These are phyloP conservation scores for Vireo griseus DNA, from an alignment of 2,797 vertebrate species.

Conservation along the genomic window DNA sequence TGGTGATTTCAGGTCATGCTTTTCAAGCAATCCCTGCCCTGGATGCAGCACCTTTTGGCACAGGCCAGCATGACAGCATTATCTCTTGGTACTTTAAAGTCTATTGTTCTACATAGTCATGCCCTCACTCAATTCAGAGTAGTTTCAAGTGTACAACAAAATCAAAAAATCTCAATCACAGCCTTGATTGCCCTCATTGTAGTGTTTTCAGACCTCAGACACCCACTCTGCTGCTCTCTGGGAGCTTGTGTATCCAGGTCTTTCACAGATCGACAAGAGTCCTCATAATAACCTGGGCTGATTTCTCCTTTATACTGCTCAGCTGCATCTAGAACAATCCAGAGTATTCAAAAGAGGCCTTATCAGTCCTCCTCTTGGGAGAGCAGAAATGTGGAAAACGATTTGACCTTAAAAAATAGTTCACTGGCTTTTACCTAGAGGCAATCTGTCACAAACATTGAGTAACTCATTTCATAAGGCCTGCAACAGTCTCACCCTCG, in stretches of 20 bases:
- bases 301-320: neutral
- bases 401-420: neutral
- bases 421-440: neutral
- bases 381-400: neutral
- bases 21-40: neutral
- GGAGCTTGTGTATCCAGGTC: neutral
- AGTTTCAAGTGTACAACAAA: neutral
- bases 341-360: neutral
- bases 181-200: neutral
- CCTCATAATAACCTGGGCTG: neutral
- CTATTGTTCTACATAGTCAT: accelerated
- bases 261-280: neutral
- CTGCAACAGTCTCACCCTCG: neutral
- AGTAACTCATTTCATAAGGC: neutral
- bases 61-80: neutral
- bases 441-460: neutral
- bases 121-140: neutral
- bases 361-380: neutral
- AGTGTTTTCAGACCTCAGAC: neutral
- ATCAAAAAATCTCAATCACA: neutral
- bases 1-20: neutral
- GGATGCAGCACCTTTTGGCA: neutral
- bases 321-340: neutral
- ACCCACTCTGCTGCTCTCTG: neutral
- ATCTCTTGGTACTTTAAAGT: neutral